Evolutionary conservation across 2,888 invertebrate species (phyloP).

Genomic region (Lamellibrachia satsuma): DNA sequence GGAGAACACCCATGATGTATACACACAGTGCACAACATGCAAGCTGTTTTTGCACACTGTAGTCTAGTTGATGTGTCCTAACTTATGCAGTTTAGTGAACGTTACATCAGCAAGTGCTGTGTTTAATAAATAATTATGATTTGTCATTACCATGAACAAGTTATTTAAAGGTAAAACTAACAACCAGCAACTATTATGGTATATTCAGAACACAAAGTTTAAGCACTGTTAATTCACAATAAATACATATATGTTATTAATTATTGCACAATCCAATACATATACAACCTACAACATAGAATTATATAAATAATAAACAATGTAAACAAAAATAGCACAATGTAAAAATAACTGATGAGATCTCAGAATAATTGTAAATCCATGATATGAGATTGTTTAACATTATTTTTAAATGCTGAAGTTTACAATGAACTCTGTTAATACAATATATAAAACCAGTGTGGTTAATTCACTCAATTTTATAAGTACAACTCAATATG

Average conservation of each 20-base stretch:
- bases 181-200: neutral
- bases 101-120: neutral
- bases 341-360: conserved; percentile 5
- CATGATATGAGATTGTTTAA: conserved; percentile 17
- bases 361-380: neutral
- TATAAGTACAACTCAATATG: neutral
- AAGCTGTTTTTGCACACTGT: neutral
- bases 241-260: neutral
- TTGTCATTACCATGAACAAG: neutral
- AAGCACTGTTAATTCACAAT: neutral
- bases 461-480: neutral
- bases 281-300: neutral
- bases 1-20: neutral
- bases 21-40: neutral
- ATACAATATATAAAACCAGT: neutral
- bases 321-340: neutral
- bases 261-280: conserved; percentile 12
- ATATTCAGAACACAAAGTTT: neutral
- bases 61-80: neutral
- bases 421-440: neutral
- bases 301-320: conserved; percentile 5
- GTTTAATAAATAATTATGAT: neutral
- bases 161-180: neutral
- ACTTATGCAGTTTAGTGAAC: neutral
- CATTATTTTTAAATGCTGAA: conserved; percentile 6